A percentile compares a stretch with the other conserved stretches of the same genome.
Conservation (phyloP, 2,888 invertebrate species). For the Athrips mouffetella region DNA sequence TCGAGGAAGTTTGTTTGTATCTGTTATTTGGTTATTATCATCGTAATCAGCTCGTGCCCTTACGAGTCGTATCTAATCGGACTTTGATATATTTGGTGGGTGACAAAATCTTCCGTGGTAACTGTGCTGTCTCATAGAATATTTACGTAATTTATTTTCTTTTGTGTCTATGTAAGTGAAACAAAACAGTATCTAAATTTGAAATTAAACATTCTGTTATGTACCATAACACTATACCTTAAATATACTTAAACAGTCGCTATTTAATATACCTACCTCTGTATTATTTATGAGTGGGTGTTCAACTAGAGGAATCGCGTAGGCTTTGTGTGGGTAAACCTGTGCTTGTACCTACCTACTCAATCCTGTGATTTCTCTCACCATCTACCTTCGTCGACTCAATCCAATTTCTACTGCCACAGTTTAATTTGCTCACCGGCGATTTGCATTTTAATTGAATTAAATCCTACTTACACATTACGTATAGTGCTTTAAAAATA, state of each 20-base stretch:
- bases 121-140: neutral
- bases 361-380: conserved; percentile 54
- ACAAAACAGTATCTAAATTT: too few relatives aligned
- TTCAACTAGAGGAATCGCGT: conserved; percentile 38
- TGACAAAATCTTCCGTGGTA: neutral
- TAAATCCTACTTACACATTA: conserved; percentile 36
- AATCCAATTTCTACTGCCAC: conserved; percentile 45
- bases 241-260: too few relatives aligned
- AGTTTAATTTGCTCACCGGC: conserved; percentile 47
- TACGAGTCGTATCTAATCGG: neutral
- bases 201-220: too few relatives aligned
- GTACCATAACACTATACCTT: too few relatives aligned
- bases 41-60: neutral
- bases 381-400: conserved; percentile 32
- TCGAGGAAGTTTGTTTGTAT: conserved; percentile 1
- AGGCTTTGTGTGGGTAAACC: conserved; percentile 45
- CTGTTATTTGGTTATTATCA: neutral
- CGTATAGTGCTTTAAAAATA: conserved; percentile 30
- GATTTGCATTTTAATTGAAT: conserved; percentile 57
- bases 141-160: neutral
- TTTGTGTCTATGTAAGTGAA: conserved; percentile 4
- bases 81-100: neutral
- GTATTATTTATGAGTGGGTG: too few relatives aligned
- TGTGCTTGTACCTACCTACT: conserved; percentile 43
- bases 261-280: too few relatives aligned